These are phyloP conservation scores for Microplitis deprimator DNA, from an alignment of 2,888 invertebrate species.

Conservation along the genomic window DNA sequence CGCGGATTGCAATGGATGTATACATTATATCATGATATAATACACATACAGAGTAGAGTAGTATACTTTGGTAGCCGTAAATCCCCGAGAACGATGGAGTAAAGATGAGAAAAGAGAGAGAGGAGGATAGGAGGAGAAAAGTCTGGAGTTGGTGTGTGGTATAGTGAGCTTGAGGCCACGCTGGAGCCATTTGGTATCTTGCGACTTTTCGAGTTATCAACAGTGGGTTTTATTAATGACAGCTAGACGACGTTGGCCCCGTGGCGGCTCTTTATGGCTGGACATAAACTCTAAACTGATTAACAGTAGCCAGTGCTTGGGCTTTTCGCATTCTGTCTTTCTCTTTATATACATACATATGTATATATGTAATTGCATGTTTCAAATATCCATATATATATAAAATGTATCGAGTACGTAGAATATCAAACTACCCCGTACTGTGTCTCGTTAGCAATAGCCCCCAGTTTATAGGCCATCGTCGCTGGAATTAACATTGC, in stretches of 20 bases:
- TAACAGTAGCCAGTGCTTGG: conserved; percentile 68
- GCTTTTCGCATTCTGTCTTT: conserved; percentile 42
- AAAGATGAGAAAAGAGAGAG: not conserved
- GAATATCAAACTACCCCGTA: conserved; percentile 59
- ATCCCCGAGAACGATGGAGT: not conserved
- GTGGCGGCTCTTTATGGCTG: conserved; percentile 37
- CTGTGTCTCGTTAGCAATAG: conserved; percentile 68
- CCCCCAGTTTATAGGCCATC: conserved; percentile 70
- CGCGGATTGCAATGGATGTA: not conserved
- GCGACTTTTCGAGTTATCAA: conserved; percentile 71
- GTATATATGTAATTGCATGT: conserved; percentile 40
- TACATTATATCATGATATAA: not conserved
- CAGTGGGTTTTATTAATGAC: conserved; percentile 70
- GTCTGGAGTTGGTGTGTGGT: no score
- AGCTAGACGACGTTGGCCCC: conserved; percentile 58
- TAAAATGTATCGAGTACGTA: conserved; percentile 31
- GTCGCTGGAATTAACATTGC: conserved; percentile 71
- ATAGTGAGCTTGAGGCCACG: conserved; percentile 38
- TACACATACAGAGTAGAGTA: not conserved
- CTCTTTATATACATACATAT: conserved; percentile 57
- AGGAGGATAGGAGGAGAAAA: not conserved
- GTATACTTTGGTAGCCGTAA: not conserved
- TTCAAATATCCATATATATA: conserved; percentile 52
- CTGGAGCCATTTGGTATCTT: conserved; percentile 59
- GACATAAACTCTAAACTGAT: conserved; percentile 72